A percentile compares a stretch with the other conserved stretches of the same genome.
phyloP scores from a whole-genome alignment of 2,888 invertebrate species.

The Plebejus argus region DNA sequence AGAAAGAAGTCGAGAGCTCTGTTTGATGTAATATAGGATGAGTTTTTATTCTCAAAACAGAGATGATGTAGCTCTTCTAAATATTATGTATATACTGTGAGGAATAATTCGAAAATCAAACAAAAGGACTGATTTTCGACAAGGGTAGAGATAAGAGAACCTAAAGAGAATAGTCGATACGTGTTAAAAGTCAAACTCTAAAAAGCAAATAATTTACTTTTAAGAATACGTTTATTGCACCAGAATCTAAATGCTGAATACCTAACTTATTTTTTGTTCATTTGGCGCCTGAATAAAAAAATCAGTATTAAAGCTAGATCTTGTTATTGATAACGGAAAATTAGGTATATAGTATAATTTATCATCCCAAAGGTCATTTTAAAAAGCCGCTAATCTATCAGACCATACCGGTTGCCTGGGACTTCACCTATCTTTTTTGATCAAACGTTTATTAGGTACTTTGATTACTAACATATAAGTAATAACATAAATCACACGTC shows the following conservation, averaged over 20 bases:
- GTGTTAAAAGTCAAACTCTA: no score
- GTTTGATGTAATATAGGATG: not conserved
- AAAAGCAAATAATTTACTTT: no score
- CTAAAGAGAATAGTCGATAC: no score
- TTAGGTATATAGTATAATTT: not conserved
- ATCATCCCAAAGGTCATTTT: constrained; percentile 3
- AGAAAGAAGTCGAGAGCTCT: constrained; percentile 20
- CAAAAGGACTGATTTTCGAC: not conserved
- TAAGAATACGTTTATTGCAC: not conserved
- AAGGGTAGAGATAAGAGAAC: not conserved
- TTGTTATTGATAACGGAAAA: not conserved
- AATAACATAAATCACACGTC: not conserved
- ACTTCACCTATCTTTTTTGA: not conserved
- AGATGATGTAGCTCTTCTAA: not conserved
- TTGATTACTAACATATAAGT: not conserved
- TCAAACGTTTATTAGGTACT: not conserved
- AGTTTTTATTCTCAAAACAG: not conserved
- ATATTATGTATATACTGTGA: not conserved
- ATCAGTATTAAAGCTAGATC: not conserved
- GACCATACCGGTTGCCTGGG: not conserved
- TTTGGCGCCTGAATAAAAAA: not conserved
- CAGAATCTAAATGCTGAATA: not conserved
- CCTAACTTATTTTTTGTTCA: not conserved
- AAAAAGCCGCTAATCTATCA: not conserved
- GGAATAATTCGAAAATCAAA: not conserved